Evolutionary conservation across 2,113 vertebrate species (phyloP).

Genomic region (cat (Felis catus)): DNA sequence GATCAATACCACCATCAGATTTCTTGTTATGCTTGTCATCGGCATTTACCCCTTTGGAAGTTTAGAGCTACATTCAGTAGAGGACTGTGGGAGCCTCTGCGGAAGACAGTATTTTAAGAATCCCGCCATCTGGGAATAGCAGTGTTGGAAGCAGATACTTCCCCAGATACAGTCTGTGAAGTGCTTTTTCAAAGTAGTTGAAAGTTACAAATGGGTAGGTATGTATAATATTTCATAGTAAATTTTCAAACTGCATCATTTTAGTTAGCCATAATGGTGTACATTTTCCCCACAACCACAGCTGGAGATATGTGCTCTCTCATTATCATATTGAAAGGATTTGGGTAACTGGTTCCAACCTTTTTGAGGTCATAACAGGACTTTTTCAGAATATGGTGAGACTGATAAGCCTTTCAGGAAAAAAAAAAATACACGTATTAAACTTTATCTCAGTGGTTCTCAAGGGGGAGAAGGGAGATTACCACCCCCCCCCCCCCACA

Average conservation of each 20-base stretch:
- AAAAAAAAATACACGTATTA: not conserved
- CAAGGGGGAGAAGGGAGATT: not conserved
- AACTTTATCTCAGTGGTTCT: not conserved
- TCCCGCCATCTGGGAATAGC: not conserved
- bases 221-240: not conserved
- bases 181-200: not conserved
- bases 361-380: not conserved
- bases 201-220: not conserved
- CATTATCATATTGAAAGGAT: not conserved
- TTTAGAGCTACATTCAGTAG: not conserved
- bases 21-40: not conserved
- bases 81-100: not conserved
- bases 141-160: not conserved
- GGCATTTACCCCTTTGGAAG: not conserved
- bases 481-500: rapidly evolving
- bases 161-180: not conserved
- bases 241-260: not conserved
- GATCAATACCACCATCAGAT: not conserved
- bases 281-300: not conserved
- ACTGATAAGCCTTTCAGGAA: not conserved
- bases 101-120: slow-evolving; percentile 16
- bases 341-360: not conserved
- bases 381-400: not conserved
- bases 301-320: not conserved
- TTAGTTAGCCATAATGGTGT: not conserved